A percentile compares a stretch with the other conserved stretches of the same genome.
Evolutionary conservation across 2,888 invertebrate genomes (phyloP).

Genomic region (Acrobasis suavella): DNA sequence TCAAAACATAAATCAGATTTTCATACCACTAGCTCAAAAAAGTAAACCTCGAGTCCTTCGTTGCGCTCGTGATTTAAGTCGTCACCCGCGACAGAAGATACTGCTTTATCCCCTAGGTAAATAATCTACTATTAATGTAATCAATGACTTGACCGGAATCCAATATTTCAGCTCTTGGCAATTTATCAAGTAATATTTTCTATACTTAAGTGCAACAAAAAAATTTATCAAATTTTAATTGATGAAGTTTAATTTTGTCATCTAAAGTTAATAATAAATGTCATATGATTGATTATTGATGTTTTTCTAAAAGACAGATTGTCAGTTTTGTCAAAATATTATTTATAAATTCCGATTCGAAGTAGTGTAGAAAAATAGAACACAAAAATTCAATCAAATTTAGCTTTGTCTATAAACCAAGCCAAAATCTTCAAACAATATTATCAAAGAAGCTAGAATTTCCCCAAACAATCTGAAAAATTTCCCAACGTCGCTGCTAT

Average conservation of each 20-base stretch:
- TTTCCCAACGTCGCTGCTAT: constrained; percentile 9
- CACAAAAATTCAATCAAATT: not conserved
- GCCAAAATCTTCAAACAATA: constrained; percentile 1
- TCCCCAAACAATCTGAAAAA: constrained; percentile 8
- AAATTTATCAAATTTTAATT: not conserved
- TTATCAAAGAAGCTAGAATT: constrained; percentile 6
- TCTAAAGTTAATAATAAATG: too few relatives aligned
- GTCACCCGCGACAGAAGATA: too few relatives aligned
- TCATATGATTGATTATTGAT: not conserved
- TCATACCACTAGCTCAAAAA: too few relatives aligned
- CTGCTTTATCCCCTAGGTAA: too few relatives aligned
- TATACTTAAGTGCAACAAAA: not conserved
- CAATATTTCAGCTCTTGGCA: constrained; percentile 1
- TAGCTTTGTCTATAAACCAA: not conserved
- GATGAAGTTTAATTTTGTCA: not conserved
- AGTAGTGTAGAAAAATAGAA: too few relatives aligned
- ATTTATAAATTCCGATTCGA: too few relatives aligned
- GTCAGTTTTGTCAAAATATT: too few relatives aligned
- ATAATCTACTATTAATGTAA: too few relatives aligned
- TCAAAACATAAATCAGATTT: not conserved
- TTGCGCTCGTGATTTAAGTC: too few relatives aligned
- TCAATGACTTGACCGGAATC: not conserved
- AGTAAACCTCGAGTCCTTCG: too few relatives aligned
- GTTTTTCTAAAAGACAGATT: too few relatives aligned
- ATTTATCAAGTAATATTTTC: not conserved